Base-by-base conservation (phyloP, 2,888 invertebrate species). In the Drosophila mimica region DNA sequence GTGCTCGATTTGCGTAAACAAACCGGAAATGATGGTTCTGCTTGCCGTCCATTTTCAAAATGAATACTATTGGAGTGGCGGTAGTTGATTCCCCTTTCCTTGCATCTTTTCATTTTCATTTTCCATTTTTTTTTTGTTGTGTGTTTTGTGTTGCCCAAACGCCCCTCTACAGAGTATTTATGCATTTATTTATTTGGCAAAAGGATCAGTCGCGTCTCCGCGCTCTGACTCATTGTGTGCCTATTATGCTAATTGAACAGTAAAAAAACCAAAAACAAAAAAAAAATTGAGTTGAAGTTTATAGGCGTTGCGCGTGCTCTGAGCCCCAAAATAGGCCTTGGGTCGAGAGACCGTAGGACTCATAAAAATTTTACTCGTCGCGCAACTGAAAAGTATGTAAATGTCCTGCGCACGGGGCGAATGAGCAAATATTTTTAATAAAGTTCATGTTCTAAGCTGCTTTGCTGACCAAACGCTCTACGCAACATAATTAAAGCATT, bases 181-280 rank as follows among this genome's bases (percentile, higher is more conserved):
- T 90, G 85, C 82, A 88, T 91, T 87, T 87, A 84, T 85, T 82
- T 86, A 86, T 90, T 86, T 86, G 82, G 72, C 79, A 87, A 90
- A 91, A 84, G 86, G 86, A 90, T 88, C 91, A 91, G 74, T 82
- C 74, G 76, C 83, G 73, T 71, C 78, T 57, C 58, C 77, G 51
- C 86, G 73, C 70, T 70, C 65, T 61, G 63, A 38, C 74, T 86
- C 74, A 80, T 82, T 83, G 82, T 85, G 82, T 70, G 88, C 79
- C 88, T 83, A 91, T 90, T 91, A 91, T 91, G 91, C 90, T 91
- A 91, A 91, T 91, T 91, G 91, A 91, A 91, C 90, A 91, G 91
- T 88, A 90, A 87, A 87, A 87, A 76, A 75, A 79, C 31, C 48
- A 40, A 25, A 34, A 53, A 59, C 60, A 70, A 46, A 20, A n/a